These are phyloP conservation scores for Syngnathus typhle DNA, from an alignment of 2,113 vertebrate species.

Conservation along the genomic window DNA sequence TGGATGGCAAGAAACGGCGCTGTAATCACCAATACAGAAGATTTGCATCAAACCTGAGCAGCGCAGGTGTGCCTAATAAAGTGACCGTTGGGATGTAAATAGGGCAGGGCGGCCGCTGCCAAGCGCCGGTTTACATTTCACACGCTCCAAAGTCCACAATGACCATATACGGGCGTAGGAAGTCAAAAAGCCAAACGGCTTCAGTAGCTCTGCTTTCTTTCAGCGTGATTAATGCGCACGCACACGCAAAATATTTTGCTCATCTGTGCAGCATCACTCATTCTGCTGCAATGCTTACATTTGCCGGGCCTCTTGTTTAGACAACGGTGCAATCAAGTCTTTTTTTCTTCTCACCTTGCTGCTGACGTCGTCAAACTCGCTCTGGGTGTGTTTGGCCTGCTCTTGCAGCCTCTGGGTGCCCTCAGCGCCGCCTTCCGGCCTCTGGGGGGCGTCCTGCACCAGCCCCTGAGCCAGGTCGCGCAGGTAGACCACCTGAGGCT, in stretches of 20 bases:
- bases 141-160: constrained; percentile 26
- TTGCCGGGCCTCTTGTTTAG: no score
- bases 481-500: constrained; percentile 88
- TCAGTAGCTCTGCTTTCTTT: constrained; percentile 42
- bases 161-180: constrained; percentile 49
- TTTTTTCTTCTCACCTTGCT: constrained; percentile 72
- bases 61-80: neutral
- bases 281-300: neutral
- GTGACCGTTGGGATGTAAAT: constrained; percentile 4
- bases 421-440: constrained; percentile 64
- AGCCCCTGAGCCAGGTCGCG: constrained; percentile 84
- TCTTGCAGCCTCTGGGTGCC: constrained; percentile 74
- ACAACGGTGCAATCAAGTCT: no score
- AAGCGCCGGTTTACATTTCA: constrained; percentile 49
- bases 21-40: no score
- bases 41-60: neutral
- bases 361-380: constrained; percentile 76
- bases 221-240: constrained; percentile 10
- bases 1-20: no score
- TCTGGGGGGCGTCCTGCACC: constrained; percentile 81
- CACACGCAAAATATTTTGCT: neutral
- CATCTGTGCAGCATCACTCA: neutral
- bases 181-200: constrained; percentile 25
- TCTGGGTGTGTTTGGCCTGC: constrained; percentile 78
- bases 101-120: neutral